A percentile compares a stretch with the other conserved stretches of the same genome.
Conservation (phyloP, 2,797 vertebrate genomes). For the Sciurus vulgaris region DNA sequence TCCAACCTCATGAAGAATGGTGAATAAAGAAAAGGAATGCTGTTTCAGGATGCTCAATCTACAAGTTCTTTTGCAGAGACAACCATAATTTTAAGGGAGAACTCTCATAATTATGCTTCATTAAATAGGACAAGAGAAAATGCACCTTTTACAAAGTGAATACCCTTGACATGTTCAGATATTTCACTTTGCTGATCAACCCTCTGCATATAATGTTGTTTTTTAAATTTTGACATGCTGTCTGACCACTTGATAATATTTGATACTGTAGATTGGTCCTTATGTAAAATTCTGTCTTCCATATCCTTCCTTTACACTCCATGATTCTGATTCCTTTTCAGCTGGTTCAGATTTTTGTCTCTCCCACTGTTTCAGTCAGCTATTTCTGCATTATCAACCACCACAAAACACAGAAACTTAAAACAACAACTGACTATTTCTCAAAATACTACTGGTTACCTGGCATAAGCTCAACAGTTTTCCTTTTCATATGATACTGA, state of each 20-base stretch:
- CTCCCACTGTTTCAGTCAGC: neutral
- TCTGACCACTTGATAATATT: neutral
- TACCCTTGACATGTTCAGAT: neutral
- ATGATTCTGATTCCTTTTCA: neutral
- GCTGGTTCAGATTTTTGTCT: neutral
- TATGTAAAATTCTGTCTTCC: neutral
- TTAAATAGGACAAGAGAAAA: conserved; percentile 21
- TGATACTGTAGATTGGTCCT: neutral
- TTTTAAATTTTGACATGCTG: neutral
- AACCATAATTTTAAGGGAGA: neutral
- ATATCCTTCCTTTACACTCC: neutral
- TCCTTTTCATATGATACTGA: neutral
- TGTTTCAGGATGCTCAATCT: neutral
- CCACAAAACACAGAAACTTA: neutral
- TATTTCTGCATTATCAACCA: neutral
- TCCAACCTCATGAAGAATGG: neutral
- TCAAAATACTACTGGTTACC: neutral
- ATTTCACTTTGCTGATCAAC: neutral
- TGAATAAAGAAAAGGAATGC: neutral
- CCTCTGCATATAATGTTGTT: neutral
- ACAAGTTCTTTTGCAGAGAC: neutral
- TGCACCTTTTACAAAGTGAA: neutral
- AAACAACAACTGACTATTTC: neutral
- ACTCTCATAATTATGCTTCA: neutral
- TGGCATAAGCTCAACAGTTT: neutral